These are phyloP conservation scores for Shargacucullia verbasci DNA, from an alignment of 2,888 invertebrate species.

Conservation along the genomic window DNA sequence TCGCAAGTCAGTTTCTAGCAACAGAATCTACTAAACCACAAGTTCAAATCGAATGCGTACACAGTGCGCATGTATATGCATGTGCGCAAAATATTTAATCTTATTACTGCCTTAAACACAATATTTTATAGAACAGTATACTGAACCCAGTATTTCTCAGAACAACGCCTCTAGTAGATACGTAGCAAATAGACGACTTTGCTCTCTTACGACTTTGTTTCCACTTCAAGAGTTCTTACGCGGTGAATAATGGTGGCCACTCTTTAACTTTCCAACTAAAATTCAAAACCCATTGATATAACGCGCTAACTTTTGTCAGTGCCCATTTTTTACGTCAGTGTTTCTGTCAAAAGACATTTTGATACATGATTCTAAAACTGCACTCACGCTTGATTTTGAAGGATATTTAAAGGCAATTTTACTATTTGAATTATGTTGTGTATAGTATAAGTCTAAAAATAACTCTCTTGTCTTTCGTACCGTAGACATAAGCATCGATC, in stretches of 20 bases:
- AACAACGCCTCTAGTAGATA: no score
- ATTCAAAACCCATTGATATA: conserved; percentile 52
- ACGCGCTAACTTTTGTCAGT: conserved; percentile 44
- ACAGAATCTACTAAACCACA: not conserved
- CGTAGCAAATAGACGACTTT: conserved; percentile 16
- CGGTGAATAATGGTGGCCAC: conserved; percentile 52
- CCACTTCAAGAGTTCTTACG: conserved; percentile 40
- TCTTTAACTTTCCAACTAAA: conserved; percentile 49
- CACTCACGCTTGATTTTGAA: no score
- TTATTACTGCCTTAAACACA: no score
- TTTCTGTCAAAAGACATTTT: conserved; percentile 38
- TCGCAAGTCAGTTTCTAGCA: conserved; percentile 89
- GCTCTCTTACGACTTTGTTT: conserved; percentile 45
- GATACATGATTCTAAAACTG: conserved; percentile 8
- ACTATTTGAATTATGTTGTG: no score
- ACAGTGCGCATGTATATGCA: no score
- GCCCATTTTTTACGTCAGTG: conserved; percentile 37
- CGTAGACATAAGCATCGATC: conserved; percentile 93
- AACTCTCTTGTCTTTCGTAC: not conserved
- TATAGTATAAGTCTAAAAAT: no score
- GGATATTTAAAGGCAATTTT: no score
- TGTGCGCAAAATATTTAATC: no score
- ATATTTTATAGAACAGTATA: no score
- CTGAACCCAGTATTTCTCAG: no score
- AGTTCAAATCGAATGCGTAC: no score